Evolutionary conservation across 2,888 invertebrate species (phyloP), one percentile per base, ranked within the genome.

Genomic region (Drosophila fulvimacula): DNA sequence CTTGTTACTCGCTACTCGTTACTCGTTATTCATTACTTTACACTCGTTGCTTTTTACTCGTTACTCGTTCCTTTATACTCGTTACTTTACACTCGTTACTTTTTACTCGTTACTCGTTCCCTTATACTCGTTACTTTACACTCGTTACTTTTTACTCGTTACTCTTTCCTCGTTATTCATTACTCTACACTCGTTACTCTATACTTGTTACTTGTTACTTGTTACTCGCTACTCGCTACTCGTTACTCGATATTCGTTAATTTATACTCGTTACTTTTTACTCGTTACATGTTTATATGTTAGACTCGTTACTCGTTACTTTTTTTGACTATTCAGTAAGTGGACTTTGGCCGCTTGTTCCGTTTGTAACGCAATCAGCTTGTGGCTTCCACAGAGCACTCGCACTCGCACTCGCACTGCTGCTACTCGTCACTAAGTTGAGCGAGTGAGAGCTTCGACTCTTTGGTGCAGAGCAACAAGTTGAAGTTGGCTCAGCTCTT

Each of bases 401-500:
- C 11, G 17, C n/a, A 9, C 4, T 4, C 10, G 19, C 9, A 41
- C 9, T 19, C 21, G 1, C 24, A 13, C 3, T 17, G 11, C 13
- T 5, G 48, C 27, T 46, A 46, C 15, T 34, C 19, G 19, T 11
- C 21, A 3, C 13, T 13, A 7, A 1, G 1, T 13, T 0, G 10
- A 10, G 27, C 27, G 27, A 30, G 27, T 30, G 27, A 0, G 5
- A 10, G 3, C 9, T 48, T 11, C 9, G 27, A 2, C 3, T 2
- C 17, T 1, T 49, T 7, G 1, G 13, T 11, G 30, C 6, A 11
- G 0, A 15, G 36, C 57, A 57, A 57, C 46, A 46, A 46, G 46
- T 64, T 52, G 38, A 46, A 46, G 46, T 64, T 52, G 38, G 0
- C 21, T 11, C 15, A 15, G 5, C 5, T 15, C n/a, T n/a, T 52